phyloP scores from a whole-genome alignment of 2,888 invertebrate genomes.

The Cheilosia vulpina region DNA sequence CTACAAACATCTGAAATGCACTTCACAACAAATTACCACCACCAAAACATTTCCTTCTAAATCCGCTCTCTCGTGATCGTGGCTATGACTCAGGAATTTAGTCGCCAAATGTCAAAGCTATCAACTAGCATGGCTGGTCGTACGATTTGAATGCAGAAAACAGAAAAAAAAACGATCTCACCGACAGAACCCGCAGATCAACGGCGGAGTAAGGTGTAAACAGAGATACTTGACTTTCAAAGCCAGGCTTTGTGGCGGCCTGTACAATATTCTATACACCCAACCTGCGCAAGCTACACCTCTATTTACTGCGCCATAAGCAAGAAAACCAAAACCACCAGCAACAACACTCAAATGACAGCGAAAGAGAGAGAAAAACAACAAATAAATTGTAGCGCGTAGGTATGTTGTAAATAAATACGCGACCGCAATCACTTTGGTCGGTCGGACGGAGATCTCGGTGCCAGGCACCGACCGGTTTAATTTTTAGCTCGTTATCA shows the following conservation, averaged over 20 bases:
- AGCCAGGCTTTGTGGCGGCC: slow-evolving; percentile 41
- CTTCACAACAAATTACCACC: background rate
- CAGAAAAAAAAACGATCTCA: background rate
- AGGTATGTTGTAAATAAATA: slow-evolving; percentile 73
- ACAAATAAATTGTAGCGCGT: slow-evolving; percentile 71
- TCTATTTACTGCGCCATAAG: slow-evolving; percentile 12
- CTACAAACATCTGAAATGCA: background rate
- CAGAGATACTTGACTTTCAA: slow-evolving; percentile 62
- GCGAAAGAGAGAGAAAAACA: slow-evolving; percentile 26
- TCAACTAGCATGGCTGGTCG: slow-evolving; percentile 31
- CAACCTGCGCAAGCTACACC: slow-evolving; percentile 14
- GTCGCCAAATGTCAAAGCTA: slow-evolving; percentile 56
- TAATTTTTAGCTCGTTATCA: slow-evolving; percentile 77
- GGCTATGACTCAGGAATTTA: slow-evolving; percentile 25
- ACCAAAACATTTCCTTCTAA: slow-evolving; percentile 6
- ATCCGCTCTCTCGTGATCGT: slow-evolving; percentile 1
- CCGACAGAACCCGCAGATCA: slow-evolving; percentile 6
- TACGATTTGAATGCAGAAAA: slow-evolving; percentile 42
- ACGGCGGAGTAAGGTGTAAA: slow-evolving; percentile 15
- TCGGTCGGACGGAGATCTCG: slow-evolving; percentile 76
- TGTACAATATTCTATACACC: slow-evolving; percentile 32
- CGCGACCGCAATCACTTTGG: slow-evolving; percentile 75
- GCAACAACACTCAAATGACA: background rate
- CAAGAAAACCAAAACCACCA: slow-evolving; percentile 34
- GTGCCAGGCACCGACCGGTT: slow-evolving; percentile 78